Evolutionary conservation across 2,113 vertebrate genomes (phyloP), one percentile per base, ranked within the genome.

Genomic region (Ascaphus truei): DNA sequence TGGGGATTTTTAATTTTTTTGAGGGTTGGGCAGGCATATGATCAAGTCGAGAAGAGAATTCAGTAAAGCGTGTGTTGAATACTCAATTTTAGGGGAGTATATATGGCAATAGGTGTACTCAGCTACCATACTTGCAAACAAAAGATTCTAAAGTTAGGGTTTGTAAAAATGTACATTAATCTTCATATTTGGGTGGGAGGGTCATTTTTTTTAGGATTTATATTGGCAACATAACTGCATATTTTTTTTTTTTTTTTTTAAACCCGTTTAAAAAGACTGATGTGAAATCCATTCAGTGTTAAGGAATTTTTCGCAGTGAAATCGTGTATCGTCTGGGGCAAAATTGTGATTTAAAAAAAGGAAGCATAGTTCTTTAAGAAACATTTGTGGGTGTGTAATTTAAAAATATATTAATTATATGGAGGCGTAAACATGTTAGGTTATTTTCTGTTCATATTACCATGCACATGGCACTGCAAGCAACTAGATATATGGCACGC

Each of bases 41-140:
- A 78, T 77, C 72, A 80, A 75, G 62, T 84, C 79, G 77, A 18
- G 36, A 34, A 22, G 73, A 66, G 74, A 76, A 71, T 84, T 87
- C 76, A 74, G 67, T n/a, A n/a, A n/a, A n/a, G n/a, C n/a, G n/a
- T 68, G 72, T 64, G 74, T n/a, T 76, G 71, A 55, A 72, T 73
- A 74, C 76, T 86, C 80, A 85, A 80, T 86, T 86, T 83, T 83
- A 88, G 85, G 77, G 79, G 76, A 86, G 73, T 79, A 74, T 79
- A 71, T 76, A 48, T 59, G 59, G 1, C 10, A 83, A 77, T 73
- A 69, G 75, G 75, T 80, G 73, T 83, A 62, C 80, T 87, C 72
- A 0, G 78, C 75, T 78, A 79, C 76, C 80, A 83, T 65, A 80
- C 77, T 81, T 88, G 74, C 30, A 9, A 57, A 57, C 15, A 55